phyloP scores from a whole-genome alignment of 1,140 invertebrate species.

The Aricia agestis region DNA sequence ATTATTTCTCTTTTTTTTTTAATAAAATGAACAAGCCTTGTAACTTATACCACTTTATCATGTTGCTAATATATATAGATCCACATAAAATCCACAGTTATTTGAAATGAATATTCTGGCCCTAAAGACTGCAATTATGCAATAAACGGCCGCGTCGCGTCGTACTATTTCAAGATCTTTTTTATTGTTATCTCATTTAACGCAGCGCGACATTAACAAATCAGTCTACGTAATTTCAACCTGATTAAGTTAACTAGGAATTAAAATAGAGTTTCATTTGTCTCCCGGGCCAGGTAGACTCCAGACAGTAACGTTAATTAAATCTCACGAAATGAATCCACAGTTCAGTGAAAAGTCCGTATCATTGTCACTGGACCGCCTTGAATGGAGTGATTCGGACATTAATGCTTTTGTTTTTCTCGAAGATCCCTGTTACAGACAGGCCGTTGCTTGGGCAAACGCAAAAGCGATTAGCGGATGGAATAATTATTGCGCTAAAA shows the following conservation, averaged over 20 bases:
- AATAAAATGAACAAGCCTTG: too few species aligned
- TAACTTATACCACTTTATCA: too few species aligned
- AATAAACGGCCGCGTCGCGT: too few species aligned
- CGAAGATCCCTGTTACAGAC: neutral
- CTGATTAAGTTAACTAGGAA: neutral
- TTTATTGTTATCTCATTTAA: too few species aligned
- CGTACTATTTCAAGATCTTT: too few species aligned
- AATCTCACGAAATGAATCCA: neutral
- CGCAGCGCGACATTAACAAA: neutral
- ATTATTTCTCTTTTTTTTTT: too few species aligned
- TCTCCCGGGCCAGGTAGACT: neutral
- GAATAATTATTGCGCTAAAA: too few species aligned
- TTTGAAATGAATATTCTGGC: too few species aligned
- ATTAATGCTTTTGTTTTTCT: neutral
- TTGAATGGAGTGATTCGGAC: neutral
- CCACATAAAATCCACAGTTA: too few species aligned
- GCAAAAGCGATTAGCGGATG: neutral
- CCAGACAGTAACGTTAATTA: neutral
- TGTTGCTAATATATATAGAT: too few species aligned
- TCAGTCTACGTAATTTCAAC: neutral
- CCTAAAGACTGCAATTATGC: too few species aligned
- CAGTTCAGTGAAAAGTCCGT: neutral
- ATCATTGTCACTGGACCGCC: neutral
- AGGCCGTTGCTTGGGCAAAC: neutral
- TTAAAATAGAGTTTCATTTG: neutral